Conservation (phyloP, 1,140 invertebrate species). For the Bathynomus jamesi region DNA sequence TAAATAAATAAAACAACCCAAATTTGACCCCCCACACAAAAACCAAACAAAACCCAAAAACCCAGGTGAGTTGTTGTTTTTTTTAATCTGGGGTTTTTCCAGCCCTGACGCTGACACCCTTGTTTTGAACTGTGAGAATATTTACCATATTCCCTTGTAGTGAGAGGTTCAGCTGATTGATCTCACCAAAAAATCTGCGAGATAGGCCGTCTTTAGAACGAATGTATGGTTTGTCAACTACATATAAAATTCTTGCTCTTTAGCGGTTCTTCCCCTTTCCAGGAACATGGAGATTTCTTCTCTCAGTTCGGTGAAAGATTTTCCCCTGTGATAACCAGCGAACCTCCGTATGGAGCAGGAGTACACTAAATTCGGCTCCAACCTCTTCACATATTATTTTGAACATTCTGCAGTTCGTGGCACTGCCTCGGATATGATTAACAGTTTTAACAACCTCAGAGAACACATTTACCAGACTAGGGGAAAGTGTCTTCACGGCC, state of each 20-base stretch:
- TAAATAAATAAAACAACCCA: no score
- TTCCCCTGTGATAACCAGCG: slow-evolving; percentile 9
- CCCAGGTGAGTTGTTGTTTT: no score
- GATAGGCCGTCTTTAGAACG: no score
- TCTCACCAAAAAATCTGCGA: no score
- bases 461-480: slow-evolving; percentile 12
- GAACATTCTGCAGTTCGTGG: slow-evolving; percentile 7
- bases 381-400: slow-evolving; percentile 10
- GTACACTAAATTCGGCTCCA: not conserved
- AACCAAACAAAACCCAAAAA: no score
- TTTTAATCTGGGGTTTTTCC: no score
- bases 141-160: no score
- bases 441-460: slow-evolving; percentile 3
- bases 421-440: slow-evolving; percentile 8
- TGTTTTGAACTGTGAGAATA: no score
- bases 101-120: no score
- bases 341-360: not conserved
- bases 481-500: slow-evolving; percentile 1
- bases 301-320: not conserved
- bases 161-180: no score
- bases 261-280: not conserved
- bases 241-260: not conserved
- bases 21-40: no score
- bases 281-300: not conserved
- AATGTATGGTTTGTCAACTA: not conserved